Evolutionary conservation across 2,888 invertebrate genomes (phyloP).

Genomic region (Pandemis corylana): DNA sequence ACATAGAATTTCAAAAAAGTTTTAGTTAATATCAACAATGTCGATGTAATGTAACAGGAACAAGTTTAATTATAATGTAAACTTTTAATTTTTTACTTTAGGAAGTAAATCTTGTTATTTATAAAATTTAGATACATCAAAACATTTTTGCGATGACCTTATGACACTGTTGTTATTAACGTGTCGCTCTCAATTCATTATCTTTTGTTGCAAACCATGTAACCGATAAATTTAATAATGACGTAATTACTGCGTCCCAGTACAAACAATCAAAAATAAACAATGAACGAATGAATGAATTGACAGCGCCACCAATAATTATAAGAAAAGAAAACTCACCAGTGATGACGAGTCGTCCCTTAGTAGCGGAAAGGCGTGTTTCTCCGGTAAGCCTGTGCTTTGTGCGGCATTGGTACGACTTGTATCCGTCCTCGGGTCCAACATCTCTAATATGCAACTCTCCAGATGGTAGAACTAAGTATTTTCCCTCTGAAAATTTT

Average conservation of each 20-base stretch:
- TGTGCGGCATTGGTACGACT: conserved; percentile 97
- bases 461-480: conserved; percentile 96
- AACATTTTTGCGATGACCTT: not conserved
- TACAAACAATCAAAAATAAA: not conserved
- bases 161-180: conserved; percentile 38
- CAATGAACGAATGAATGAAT: conserved; percentile 31
- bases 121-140: not conserved
- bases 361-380: conserved; percentile 96
- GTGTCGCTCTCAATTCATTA: conserved; percentile 34
- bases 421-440: conserved; percentile 96
- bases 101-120: too few relatives aligned
- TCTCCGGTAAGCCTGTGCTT: conserved; percentile 97
- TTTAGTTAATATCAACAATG: conserved; percentile 30
- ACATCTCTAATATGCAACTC: conserved; percentile 98
- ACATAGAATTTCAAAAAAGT: conserved; percentile 15
- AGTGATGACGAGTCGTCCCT: conserved; percentile 97
- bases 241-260: not conserved
- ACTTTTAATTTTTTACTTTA: too few relatives aligned
- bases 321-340: conserved; percentile 86
- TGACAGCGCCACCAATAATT: conserved; percentile 24
- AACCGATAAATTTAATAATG: not conserved
- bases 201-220: not conserved
- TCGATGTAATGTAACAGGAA: conserved; percentile 12
- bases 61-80: too few relatives aligned
- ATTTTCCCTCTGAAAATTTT: conserved; percentile 92